These are phyloP conservation scores for Drosophila cognata DNA, from an alignment of 2,888 invertebrate genomes.

Conservation along the genomic window DNA sequence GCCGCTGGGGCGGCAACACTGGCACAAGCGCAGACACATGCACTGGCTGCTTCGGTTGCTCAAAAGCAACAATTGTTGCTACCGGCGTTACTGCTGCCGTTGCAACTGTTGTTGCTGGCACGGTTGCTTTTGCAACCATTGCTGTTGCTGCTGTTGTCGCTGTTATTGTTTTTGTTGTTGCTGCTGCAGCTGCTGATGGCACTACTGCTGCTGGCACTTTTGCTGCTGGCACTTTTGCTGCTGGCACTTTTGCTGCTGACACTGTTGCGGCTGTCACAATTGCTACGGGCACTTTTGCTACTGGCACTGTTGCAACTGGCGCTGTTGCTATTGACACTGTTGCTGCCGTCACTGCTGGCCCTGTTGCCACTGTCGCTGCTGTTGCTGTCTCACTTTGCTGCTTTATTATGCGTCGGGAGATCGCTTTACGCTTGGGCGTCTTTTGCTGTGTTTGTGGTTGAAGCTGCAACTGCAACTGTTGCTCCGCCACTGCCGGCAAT, in stretches of 20 bases:
- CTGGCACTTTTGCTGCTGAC: background rate
- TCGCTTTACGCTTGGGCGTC: slow-evolving; percentile 82
- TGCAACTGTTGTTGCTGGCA: slow-evolving; percentile 7
- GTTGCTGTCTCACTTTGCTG: slow-evolving; percentile 31
- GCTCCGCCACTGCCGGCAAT: slow-evolving; percentile 12
- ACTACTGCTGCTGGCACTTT: background rate
- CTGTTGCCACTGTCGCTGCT: background rate
- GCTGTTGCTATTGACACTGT: background rate
- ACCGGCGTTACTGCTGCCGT: slow-evolving; percentile 1
- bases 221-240: background rate
- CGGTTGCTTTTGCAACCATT: background rate
- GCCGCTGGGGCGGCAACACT: slow-evolving; percentile 21
- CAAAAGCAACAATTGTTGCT: slow-evolving; percentile 7
- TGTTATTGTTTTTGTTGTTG: background rate
- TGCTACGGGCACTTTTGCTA: background rate
- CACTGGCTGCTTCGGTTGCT: slow-evolving; percentile 5
- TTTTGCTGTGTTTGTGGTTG: slow-evolving; percentile 53
- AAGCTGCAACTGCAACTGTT: slow-evolving; percentile 16
- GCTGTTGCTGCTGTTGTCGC: slow-evolving; percentile 4
- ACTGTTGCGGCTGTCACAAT: slow-evolving; percentile 2
- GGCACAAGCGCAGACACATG: slow-evolving; percentile 6
- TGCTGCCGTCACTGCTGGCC: background rate
- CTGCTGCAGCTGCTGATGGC: background rate
- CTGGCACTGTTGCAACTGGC: background rate
- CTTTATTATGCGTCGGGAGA: slow-evolving; percentile 82